phyloP scores from a whole-genome alignment of 2,888 invertebrate species.

The Dicycla oo region DNA sequence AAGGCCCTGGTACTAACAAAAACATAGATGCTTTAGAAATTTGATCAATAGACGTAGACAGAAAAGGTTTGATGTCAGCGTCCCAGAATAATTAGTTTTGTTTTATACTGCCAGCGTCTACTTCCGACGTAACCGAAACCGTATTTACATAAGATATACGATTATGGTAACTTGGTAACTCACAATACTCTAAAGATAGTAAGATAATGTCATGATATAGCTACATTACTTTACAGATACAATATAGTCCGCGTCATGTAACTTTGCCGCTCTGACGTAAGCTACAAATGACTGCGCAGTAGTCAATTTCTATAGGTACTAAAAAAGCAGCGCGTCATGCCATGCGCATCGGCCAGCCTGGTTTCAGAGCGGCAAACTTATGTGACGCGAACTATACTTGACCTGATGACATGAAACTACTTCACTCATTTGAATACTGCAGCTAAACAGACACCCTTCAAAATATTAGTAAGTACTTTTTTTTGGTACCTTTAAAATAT shows the following conservation, averaged over 20 bases:
- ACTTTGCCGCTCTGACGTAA: too few species aligned
- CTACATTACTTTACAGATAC: not conserved
- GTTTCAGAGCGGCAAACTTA: too few species aligned
- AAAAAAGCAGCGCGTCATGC: too few species aligned
- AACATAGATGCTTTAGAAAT: not conserved
- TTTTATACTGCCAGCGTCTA: not conserved
- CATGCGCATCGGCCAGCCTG: too few species aligned
- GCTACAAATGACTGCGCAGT: too few species aligned
- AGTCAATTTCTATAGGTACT: too few species aligned
- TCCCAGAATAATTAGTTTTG: not conserved
- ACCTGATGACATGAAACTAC: conserved; percentile 9
- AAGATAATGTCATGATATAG: conserved; percentile 15
- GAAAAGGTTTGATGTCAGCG: not conserved
- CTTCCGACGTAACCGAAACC: not conserved
- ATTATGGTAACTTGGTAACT: too few species aligned
- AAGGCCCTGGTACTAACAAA: not conserved
- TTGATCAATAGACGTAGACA: not conserved
- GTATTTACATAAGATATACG: too few species aligned
- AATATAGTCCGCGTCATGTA: too few species aligned
- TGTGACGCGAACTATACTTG: too few species aligned
- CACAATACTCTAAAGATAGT: not conserved
- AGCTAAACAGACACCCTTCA: not conserved
- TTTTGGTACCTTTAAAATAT: not conserved
- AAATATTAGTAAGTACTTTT: too few species aligned
- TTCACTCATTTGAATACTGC: conserved; percentile 2